Base-by-base conservation (phyloP, 2,888 invertebrate genomes). In the Diadegma fenestrale region DNA sequence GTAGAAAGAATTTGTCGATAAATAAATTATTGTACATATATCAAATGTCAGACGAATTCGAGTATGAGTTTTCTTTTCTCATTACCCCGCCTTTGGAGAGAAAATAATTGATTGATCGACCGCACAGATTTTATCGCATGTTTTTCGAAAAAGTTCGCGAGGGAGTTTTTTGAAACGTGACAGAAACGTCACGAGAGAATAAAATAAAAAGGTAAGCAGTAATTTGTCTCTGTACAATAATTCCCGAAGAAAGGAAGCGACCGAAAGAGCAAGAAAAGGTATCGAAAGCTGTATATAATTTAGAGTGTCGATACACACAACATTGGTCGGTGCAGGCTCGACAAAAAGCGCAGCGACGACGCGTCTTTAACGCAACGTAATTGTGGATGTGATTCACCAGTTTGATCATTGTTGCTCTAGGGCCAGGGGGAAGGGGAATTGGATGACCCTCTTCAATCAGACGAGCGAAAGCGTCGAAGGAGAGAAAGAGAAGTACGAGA, bases 11-110 rank as follows among this genome's bases (percentile, higher is more conserved):
- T 89, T 89, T 88, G 88, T 90, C 89, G 87, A 88, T 87, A 91
- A 93, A 93, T 93, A 93, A 93, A 93, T 93, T 93, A 93, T 93
- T 93, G 93, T 93, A 93, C 88, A 93, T 92, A 76, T 66, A 75
- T 75, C 26, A 76, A 48, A 93, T 85, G 71, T 80, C 51, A 84
- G 72, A 68, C 54, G 69, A 76, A 30, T 66, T n/a, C 17, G 48
- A 4, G 7, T 30, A 12, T 43, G 30, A 48, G 22, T 72, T 41
- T 69, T 1, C 19, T 68, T 51, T 43, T 45, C 43, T 58, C 12
- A 33, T 69, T 26, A 14, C 37, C 37, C 37, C 37, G 1, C 37
- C 10, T 5, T 37, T 37, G 0, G 8, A 37, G 10, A 0, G 37
- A 37, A 41, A 19, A 37, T 19, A 37, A 64, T 37, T 43, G 14